phyloP scores from a whole-genome alignment of 2,113 vertebrate genomes.

The Phyllostomus hastatus region DNA sequence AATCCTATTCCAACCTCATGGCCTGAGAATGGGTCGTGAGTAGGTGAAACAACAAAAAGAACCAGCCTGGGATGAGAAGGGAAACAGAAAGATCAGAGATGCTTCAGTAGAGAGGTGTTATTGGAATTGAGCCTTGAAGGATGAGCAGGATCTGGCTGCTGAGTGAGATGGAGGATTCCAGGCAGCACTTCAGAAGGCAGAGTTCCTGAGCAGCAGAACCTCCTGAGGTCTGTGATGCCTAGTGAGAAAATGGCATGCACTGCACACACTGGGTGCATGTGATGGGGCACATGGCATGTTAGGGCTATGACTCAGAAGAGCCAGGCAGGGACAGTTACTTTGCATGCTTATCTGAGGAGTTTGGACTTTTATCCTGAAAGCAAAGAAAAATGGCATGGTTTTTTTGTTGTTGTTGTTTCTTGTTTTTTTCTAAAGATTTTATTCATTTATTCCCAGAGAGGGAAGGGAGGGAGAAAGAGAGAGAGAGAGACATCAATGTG shows the following conservation, averaged over 20 bases:
- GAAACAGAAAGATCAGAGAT: not conserved
- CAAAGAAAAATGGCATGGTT: not conserved
- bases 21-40: not conserved
- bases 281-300: fast-evolving
- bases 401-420: not conserved
- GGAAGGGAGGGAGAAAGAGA: no score
- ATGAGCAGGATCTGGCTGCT: not conserved
- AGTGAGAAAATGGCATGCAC: not conserved
- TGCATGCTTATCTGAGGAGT: not conserved
- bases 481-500: no score
- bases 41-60: not conserved
- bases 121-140: not conserved
- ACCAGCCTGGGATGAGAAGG: not conserved
- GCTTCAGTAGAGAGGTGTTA: not conserved
- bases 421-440: no score
- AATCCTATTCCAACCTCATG: not conserved
- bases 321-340: not conserved
- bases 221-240: not conserved
- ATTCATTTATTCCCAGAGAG: no score
- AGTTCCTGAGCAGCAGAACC: not conserved
- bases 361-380: not conserved
- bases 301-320: not conserved
- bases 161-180: not conserved
- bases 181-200: not conserved
- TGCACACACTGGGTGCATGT: not conserved